Percentiles rank a stretch among this genome's conserved stretches.
phyloP scores from a whole-genome alignment of 2,113 vertebrate species.

The Climacteris rufus region DNA sequence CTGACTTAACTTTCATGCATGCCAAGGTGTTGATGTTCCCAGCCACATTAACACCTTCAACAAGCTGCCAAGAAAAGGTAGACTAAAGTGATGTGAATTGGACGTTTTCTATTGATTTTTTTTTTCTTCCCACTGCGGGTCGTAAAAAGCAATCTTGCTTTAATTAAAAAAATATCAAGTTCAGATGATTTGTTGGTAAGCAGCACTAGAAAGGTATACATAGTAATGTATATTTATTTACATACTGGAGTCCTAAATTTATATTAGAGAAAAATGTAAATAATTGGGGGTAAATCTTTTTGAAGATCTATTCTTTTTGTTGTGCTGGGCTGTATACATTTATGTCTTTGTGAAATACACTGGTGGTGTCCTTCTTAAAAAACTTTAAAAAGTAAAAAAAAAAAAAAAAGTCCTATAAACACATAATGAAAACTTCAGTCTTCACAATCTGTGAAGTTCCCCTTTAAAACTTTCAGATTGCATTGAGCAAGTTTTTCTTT shows the following conservation, averaged over 20 bases:
- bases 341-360: slow-evolving; percentile 87
- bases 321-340: slow-evolving; percentile 82
- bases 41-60: slow-evolving; percentile 84
- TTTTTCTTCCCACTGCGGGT: slow-evolving; percentile 32
- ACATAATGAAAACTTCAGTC: slow-evolving; percentile 65
- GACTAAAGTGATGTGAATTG: slow-evolving; percentile 67
- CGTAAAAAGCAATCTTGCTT: slow-evolving; percentile 72
- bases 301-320: slow-evolving; percentile 79
- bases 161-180: slow-evolving; percentile 70
- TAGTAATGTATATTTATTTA: slow-evolving; percentile 87
- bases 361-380: slow-evolving; percentile 84
- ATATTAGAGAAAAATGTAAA: slow-evolving; percentile 87
- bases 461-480: slow-evolving; percentile 66
- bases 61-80: slow-evolving; percentile 73
- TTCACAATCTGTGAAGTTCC: slow-evolving; percentile 84
- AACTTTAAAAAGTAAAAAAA: slow-evolving; percentile 67
- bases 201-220: slow-evolving; percentile 83
- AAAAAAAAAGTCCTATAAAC: neutral
- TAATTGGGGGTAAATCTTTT: slow-evolving; percentile 84
- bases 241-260: slow-evolving; percentile 84
- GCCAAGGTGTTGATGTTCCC: slow-evolving; percentile 93
- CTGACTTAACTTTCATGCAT: slow-evolving; percentile 92
- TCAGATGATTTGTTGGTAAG: slow-evolving; percentile 83
- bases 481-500: slow-evolving; percentile 69
- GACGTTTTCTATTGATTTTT: slow-evolving; percentile 66